phyloP scores from a whole-genome alignment of 2,888 invertebrate species.

The Leucoptera coffeella region DNA sequence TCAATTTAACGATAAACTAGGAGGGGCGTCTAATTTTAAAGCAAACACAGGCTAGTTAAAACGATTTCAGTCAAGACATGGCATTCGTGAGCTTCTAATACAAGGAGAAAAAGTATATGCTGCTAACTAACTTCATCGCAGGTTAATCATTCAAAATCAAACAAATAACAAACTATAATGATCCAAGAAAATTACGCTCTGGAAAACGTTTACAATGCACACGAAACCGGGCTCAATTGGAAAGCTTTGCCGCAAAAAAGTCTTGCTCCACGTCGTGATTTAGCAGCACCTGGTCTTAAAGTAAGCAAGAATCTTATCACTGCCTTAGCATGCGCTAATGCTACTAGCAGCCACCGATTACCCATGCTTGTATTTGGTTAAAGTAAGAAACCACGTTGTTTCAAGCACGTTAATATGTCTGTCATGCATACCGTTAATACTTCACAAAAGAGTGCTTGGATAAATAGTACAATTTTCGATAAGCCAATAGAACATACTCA shows the following conservation, averaged over 20 bases:
- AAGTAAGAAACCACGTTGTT: conserved; percentile 8
- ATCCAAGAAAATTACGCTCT: conserved; percentile 8
- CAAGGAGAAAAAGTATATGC: conserved; percentile 6
- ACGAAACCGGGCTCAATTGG: conserved; percentile 10
- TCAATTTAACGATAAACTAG: conserved; percentile 7
- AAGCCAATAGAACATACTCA: too few species aligned
- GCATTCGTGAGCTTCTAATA: conserved; percentile 8
- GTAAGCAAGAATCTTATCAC: too few species aligned
- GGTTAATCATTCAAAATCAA: conserved; percentile 8
- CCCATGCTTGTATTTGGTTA: conserved; percentile 9
- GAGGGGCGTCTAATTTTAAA: conserved; percentile 8
- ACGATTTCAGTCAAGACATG: conserved; percentile 9
- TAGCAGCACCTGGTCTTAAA: conserved; percentile 8
- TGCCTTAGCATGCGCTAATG: conserved; percentile 8
- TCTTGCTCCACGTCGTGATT: conserved; percentile 9
- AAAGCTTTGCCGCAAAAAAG: conserved; percentile 10
- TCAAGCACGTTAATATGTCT: conserved; percentile 10
- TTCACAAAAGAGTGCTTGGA: too few species aligned
- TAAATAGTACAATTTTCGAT: too few species aligned
- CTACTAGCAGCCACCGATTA: conserved; percentile 8
- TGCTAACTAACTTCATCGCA: conserved; percentile 8
- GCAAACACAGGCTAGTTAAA: conserved; percentile 7
- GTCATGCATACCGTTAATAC: too few species aligned
- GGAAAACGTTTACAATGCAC: conserved; percentile 7
- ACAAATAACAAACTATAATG: conserved; percentile 9